Conservation (phyloP, 2,113 vertebrate species). For the Aegithalos caudatus region DNA sequence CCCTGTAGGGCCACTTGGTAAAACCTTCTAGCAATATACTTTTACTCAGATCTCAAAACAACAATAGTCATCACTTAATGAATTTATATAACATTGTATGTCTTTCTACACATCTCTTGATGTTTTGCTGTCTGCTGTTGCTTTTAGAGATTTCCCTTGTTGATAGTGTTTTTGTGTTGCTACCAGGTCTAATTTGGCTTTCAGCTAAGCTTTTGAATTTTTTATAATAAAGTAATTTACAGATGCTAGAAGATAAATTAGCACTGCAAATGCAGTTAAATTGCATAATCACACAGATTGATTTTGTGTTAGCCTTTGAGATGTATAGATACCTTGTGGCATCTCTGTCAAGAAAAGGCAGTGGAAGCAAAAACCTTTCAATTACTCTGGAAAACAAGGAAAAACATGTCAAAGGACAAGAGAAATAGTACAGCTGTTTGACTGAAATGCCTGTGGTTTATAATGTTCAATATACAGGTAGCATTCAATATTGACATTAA, state of each 20-base stretch:
- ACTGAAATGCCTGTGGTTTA: background rate
- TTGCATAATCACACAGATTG: slow-evolving; percentile 73
- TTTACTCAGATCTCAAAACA: slow-evolving; percentile 58
- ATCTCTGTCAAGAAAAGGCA: slow-evolving; percentile 67
- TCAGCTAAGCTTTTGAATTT: slow-evolving; percentile 73
- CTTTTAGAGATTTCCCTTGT: slow-evolving; percentile 69
- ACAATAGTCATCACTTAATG: slow-evolving; percentile 58
- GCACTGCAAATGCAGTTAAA: slow-evolving; percentile 73
- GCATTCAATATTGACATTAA: background rate
- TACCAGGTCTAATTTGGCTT: slow-evolving; percentile 68
- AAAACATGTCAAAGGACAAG: background rate
- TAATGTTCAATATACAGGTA: background rate
- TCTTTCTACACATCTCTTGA: slow-evolving; percentile 55
- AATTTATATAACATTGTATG: slow-evolving; percentile 66
- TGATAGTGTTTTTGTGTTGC: slow-evolving; percentile 67
- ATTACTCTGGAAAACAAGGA: slow-evolving; percentile 43
- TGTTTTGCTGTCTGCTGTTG: slow-evolving; percentile 53
- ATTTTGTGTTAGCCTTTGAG: slow-evolving; percentile 76
- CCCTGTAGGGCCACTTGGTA: background rate
- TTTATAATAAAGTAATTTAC: slow-evolving; percentile 80
- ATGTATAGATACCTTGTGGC: slow-evolving; percentile 73
- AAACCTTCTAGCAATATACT: background rate
- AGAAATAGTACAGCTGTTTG: background rate
- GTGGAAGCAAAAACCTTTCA: slow-evolving; percentile 51
- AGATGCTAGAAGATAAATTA: slow-evolving; percentile 77